phyloP scores from a whole-genome alignment of 2,888 invertebrate genomes.

The Dinocampus coccinellae region DNA sequence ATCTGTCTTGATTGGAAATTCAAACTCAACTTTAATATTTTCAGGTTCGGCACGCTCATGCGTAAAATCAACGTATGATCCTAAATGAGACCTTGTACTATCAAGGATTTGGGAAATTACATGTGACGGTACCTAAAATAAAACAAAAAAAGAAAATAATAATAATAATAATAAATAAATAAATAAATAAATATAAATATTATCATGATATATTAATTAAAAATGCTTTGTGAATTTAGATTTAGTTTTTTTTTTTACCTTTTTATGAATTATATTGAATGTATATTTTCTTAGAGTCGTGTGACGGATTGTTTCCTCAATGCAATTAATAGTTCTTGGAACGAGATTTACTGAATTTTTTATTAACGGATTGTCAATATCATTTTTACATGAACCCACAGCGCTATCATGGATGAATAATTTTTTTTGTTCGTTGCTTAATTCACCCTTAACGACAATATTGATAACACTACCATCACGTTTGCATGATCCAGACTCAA shows the following conservation, averaged over 20 bases:
- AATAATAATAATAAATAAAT: not conserved
- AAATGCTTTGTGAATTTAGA: no score
- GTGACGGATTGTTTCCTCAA: conserved; percentile 48
- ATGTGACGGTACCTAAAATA: conserved; percentile 47
- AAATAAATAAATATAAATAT: not conserved
- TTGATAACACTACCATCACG: conserved; percentile 59
- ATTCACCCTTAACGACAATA: conserved; percentile 59
- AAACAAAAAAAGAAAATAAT: not conserved
- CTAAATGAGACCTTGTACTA: conserved; percentile 38
- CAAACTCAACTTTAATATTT: conserved; percentile 48
- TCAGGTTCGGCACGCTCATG: conserved; percentile 49
- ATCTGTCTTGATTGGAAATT: conserved; percentile 51
- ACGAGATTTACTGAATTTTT: conserved; percentile 49
- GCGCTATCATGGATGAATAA: conserved; percentile 45
- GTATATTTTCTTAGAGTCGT: conserved; percentile 64
- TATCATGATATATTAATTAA: no score
- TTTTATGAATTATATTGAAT: conserved; percentile 54
- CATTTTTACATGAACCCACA: conserved; percentile 50
- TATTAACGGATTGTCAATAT: conserved; percentile 48
- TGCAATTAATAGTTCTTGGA: conserved; percentile 54
- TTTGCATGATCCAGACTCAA: conserved; percentile 46
- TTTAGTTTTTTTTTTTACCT: conserved; percentile 55
- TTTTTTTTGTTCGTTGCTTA: conserved; percentile 62
- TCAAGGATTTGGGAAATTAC: conserved; percentile 25
- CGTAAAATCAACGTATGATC: no score